Evolutionary conservation across 1,140 invertebrate species (phyloP).

Genomic region (Lasaia peninsularis): DNA sequence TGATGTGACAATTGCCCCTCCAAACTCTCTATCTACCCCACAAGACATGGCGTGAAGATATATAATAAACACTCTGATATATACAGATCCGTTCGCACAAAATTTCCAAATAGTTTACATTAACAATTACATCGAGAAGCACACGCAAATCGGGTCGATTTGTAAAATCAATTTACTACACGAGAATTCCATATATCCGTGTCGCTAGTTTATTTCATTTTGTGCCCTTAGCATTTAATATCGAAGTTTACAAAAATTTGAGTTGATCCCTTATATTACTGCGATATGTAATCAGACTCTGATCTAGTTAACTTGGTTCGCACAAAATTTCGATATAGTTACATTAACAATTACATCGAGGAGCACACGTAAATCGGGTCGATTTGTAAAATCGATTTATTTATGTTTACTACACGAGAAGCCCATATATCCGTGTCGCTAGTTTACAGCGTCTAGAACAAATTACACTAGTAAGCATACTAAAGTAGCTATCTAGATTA

Average conservation of each 20-base stretch:
- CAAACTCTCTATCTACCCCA: no score
- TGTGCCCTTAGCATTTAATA: no score
- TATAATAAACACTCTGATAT: neutral
- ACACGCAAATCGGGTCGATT: conserved; percentile 9
- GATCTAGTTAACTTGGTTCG: neutral
- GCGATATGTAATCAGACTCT: no score
- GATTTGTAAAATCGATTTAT: conserved; percentile 13
- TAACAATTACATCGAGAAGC: conserved; percentile 9
- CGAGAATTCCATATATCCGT: conserved; percentile 12
- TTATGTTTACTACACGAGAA: conserved; percentile 16
- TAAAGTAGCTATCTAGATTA: conserved; percentile 40
- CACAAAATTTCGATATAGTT: conserved; percentile 11
- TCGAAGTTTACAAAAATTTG: no score
- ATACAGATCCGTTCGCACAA: neutral
- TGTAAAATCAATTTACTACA: conserved; percentile 9
- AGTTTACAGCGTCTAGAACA: conserved; percentile 27
- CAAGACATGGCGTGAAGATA: no score
- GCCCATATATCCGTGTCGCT: conserved; percentile 14
- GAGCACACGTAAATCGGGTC: conserved; percentile 1
- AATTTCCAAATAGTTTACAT: conserved; percentile 11
- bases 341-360: conserved; percentile 11
- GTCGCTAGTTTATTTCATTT: conserved; percentile 16
- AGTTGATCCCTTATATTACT: no score
- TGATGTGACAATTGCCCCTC: no score
- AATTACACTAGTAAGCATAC: conserved; percentile 37